These are phyloP conservation scores for Drosophila meridiana DNA, from an alignment of 2,888 invertebrate genomes.

Conservation along the genomic window DNA sequence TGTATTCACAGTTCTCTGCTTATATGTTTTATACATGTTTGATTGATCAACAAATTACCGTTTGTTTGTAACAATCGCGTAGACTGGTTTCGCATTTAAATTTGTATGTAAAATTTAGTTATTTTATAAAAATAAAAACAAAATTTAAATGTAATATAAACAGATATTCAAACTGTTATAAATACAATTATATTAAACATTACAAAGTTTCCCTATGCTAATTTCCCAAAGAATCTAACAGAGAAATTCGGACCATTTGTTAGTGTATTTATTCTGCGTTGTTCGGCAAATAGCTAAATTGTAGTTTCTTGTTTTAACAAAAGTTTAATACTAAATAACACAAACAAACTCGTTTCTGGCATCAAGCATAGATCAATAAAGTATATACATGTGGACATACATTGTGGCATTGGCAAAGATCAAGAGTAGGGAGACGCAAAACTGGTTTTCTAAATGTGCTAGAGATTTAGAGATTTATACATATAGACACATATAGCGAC, in stretches of 20 bases:
- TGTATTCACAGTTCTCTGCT: background rate
- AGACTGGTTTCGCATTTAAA: background rate
- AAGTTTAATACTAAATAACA: conserved; percentile 17
- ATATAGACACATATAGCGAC: conserved; percentile 1
- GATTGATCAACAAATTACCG: background rate
- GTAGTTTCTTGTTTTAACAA: conserved; percentile 40
- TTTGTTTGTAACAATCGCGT: background rate
- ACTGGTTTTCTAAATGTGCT: conserved; percentile 30
- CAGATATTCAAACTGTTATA: background rate
- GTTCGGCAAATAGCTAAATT: background rate
- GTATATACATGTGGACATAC: background rate
- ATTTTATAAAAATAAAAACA: background rate
- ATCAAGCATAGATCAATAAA: conserved; percentile 28
- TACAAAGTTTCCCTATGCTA: background rate
- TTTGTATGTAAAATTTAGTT: background rate
- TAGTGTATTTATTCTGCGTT: conserved; percentile 33
- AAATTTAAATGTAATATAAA: background rate
- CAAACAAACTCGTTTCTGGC: conserved; percentile 62
- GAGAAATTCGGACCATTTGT: background rate
- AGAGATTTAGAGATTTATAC: conserved; percentile 2
- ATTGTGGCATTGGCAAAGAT: conserved; percentile 26
- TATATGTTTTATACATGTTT: background rate
- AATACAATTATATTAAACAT: background rate
- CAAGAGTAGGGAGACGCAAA: conserved; percentile 28
- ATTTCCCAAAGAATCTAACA: background rate